These are phyloP conservation scores for Xestia xanthographa DNA, from an alignment of 2,888 invertebrate genomes.

Conservation along the genomic window DNA sequence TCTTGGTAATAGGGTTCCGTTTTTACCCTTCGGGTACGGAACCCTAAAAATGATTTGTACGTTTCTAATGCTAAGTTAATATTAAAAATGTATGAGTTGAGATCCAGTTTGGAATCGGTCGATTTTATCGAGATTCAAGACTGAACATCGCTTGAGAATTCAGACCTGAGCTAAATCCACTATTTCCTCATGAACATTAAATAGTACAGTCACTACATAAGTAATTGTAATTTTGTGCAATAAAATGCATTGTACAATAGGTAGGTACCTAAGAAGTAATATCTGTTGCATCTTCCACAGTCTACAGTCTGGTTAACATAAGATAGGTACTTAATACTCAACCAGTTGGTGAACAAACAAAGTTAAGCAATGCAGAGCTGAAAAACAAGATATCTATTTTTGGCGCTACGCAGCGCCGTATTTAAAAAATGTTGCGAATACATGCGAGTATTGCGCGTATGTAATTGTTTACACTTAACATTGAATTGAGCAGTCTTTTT, in stretches of 20 bases:
- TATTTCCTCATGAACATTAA: background rate
- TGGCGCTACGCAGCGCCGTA: background rate
- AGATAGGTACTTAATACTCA: conserved; percentile 5
- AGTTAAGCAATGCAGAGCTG: conserved; percentile 35
- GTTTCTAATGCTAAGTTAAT: background rate
- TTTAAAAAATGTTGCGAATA: background rate
- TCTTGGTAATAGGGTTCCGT: too few relatives aligned
- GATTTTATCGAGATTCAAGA: background rate
- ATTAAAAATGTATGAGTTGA: background rate
- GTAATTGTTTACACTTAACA: conserved; percentile 17
- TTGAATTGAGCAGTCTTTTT: conserved; percentile 17
- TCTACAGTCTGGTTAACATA: conserved; percentile 8
- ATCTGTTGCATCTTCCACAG: conserved; percentile 21
- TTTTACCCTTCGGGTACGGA: too few relatives aligned
- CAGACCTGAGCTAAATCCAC: conserved; percentile 2
- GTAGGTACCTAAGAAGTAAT: background rate
- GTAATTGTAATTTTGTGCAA: conserved; percentile 7
- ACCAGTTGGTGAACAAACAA: conserved; percentile 32
- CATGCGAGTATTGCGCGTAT: background rate
- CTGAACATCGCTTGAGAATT: background rate
- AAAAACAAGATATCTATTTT: conserved; percentile 37
- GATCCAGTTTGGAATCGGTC: background rate
- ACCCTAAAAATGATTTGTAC: background rate
- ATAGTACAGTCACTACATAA: background rate
- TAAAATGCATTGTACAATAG: conserved; percentile 24